Conservation (phyloP, 2,888 invertebrate species). For the Shargacucullia verbasci region DNA sequence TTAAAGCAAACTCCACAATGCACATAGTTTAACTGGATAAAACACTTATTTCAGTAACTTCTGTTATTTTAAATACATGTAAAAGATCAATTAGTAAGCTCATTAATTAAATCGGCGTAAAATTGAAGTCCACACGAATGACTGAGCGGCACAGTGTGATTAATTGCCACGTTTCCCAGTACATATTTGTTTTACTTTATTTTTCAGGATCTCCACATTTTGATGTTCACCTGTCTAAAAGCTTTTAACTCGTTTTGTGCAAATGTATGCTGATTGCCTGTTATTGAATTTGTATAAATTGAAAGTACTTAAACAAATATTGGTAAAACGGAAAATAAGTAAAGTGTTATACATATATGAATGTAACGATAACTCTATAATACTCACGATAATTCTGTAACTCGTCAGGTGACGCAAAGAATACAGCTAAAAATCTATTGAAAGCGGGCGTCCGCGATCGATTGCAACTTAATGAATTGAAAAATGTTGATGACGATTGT, state of each 20-base stretch:
- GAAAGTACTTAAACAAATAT: background rate
- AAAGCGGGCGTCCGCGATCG: too few species aligned
- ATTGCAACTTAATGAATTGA: too few species aligned
- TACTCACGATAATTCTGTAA: too few species aligned
- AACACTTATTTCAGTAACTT: too few species aligned
- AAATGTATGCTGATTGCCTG: background rate
- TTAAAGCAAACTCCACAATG: too few species aligned
- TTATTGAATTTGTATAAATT: background rate
- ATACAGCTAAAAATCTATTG: too few species aligned
- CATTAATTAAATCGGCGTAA: slow-evolving; percentile 62
- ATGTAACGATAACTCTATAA: too few species aligned
- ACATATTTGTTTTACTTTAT: slow-evolving; percentile 32
- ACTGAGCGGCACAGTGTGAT: slow-evolving; percentile 45
- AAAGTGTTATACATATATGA: too few species aligned
- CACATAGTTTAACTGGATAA: too few species aligned
- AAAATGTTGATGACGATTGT: too few species aligned
- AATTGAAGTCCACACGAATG: slow-evolving; percentile 59
- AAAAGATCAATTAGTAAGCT: slow-evolving; percentile 61
- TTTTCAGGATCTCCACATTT: slow-evolving; percentile 23
- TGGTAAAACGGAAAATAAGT: too few species aligned
- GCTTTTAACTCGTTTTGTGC: slow-evolving; percentile 25
- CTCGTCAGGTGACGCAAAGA: too few species aligned
- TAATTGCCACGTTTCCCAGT: slow-evolving; percentile 35
- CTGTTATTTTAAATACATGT: slow-evolving; percentile 41
- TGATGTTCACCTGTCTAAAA: slow-evolving; percentile 13